These are phyloP conservation scores for Drosophila eohydei DNA, from an alignment of 2,888 invertebrate genomes.

Conservation along the genomic window DNA sequence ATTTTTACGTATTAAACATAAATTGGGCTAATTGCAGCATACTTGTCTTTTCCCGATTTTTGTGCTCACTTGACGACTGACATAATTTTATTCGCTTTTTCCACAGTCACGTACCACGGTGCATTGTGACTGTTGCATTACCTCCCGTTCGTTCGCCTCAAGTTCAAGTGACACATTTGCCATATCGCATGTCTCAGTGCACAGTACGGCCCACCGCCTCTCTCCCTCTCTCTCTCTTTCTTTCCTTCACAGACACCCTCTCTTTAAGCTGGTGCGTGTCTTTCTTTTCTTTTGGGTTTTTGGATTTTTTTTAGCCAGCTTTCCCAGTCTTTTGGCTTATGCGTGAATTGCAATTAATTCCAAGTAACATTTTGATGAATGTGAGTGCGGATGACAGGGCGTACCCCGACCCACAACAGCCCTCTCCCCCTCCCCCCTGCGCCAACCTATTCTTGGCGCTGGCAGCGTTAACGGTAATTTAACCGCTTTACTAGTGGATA, in stretches of 20 bases:
- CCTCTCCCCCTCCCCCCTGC: background rate
- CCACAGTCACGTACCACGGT: conserved; percentile 42
- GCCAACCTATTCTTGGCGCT: conserved; percentile 25
- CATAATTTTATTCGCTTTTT: background rate
- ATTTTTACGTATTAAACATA: too few relatives aligned
- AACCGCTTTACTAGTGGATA: conserved; percentile 27
- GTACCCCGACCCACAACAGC: background rate
- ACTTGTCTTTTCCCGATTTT: too few relatives aligned
- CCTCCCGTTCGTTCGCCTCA: conserved; percentile 48
- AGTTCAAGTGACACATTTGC: conserved; percentile 75
- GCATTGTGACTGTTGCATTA: conserved; percentile 23
- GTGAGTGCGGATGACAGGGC: conserved; percentile 44
- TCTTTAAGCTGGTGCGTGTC: conserved; percentile 29
- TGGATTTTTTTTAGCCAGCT: conserved; percentile 28
- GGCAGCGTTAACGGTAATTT: conserved; percentile 22
- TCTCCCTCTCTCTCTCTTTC: background rate
- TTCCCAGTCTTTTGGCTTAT: conserved; percentile 46
- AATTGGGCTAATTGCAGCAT: too few relatives aligned
- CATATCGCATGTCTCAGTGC: conserved; percentile 71
- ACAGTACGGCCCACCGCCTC: conserved; percentile 24
- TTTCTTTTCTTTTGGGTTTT: conserved; percentile 6
- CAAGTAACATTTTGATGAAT: conserved; percentile 46
- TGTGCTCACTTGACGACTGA: background rate
- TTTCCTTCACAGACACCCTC: background rate
- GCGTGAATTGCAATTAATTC: conserved; percentile 77